A percentile compares a stretch with the other conserved stretches of the same genome.
Conservation (phyloP, 1,140 invertebrate species). For the Hypothenemus hampei region DNA sequence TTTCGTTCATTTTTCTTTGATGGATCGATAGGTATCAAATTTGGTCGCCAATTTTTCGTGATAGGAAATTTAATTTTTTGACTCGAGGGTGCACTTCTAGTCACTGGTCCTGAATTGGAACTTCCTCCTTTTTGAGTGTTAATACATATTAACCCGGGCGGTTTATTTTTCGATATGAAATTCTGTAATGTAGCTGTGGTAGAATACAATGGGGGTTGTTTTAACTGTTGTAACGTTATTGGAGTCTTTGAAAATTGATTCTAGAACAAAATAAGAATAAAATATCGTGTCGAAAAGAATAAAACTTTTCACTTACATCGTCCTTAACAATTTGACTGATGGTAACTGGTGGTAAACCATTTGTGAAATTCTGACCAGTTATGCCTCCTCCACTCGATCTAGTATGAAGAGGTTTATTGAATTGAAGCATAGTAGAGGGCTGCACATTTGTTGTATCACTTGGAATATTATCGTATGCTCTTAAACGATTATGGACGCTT, state of each 20-base stretch:
- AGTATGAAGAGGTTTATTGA: constrained; percentile 37
- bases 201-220: constrained; percentile 31
- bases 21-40: constrained; percentile 59
- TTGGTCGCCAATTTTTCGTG: constrained; percentile 60
- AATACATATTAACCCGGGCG: constrained; percentile 41
- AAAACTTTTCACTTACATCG: background rate
- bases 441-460: constrained; percentile 39
- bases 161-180: constrained; percentile 28
- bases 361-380: constrained; percentile 20
- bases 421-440: constrained; percentile 39
- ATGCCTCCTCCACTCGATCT: constrained; percentile 33
- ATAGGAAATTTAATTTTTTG: constrained; percentile 49
- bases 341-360: constrained; percentile 16
- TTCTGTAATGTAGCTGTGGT: constrained; percentile 15
- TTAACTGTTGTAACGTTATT: constrained; percentile 42
- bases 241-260: constrained; percentile 38
- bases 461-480: constrained; percentile 63
- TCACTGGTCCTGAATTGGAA: constrained; percentile 27
- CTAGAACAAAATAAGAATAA: constrained; percentile 1
- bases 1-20: constrained; percentile 38
- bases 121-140: too few species aligned
- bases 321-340: constrained; percentile 15
- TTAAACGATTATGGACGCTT: constrained; percentile 70
- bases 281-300: background rate
- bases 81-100: constrained; percentile 40